phyloP scores from a whole-genome alignment of 1,140 invertebrate genomes.

The Samia ricini region DNA sequence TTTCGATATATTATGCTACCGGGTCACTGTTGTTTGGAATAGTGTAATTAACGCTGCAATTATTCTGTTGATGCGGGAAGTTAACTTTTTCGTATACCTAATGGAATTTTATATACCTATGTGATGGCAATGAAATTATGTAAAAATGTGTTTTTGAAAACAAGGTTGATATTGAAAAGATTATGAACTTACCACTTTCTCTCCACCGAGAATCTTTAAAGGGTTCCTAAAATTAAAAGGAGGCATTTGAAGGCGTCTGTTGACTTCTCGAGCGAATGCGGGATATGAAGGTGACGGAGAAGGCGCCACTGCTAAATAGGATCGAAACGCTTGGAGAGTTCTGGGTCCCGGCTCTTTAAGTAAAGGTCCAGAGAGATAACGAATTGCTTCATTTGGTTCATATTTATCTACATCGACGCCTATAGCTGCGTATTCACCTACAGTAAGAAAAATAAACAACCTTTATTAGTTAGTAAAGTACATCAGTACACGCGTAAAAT shows the following conservation, averaged over 20 bases:
- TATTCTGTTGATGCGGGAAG: no score
- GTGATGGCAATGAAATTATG: no score
- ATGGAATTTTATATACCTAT: no score
- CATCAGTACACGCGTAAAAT: background rate
- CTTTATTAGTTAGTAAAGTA: background rate
- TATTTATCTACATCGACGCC: constrained; percentile 94
- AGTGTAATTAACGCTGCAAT: no score
- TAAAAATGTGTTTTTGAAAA: no score
- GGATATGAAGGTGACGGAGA: constrained; percentile 84
- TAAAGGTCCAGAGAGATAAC: constrained; percentile 86
- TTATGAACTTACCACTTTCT: constrained; percentile 82
- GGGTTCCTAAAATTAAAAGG: constrained; percentile 93
- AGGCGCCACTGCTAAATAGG: constrained; percentile 86
- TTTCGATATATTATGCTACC: no score
- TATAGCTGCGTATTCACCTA: constrained; percentile 93
- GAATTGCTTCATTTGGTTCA: constrained; percentile 84
- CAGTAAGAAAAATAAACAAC: background rate
- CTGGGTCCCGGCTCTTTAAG: constrained; percentile 78
- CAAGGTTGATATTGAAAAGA: no score
- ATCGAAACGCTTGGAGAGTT: constrained; percentile 81
- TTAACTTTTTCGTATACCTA: no score
- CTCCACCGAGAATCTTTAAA: constrained; percentile 82
- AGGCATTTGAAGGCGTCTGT: constrained; percentile 86
- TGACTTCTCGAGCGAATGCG: constrained; percentile 87
- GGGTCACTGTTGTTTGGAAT: no score